phyloP scores from a whole-genome alignment of 2,888 invertebrate genomes.

The Mesorhabditis belari region DNA sequence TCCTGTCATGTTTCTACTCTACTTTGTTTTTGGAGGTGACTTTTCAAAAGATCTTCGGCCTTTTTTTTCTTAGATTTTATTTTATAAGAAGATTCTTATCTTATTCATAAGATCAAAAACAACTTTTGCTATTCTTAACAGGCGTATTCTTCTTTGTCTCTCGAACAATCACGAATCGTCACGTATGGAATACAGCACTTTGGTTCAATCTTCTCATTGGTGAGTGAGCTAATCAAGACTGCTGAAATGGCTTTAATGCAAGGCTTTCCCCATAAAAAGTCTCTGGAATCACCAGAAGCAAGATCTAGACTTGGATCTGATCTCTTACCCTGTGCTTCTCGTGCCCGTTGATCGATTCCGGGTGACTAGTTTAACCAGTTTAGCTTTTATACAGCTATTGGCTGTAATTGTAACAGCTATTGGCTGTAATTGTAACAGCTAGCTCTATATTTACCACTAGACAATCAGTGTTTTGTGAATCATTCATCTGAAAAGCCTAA shows the following conservation, averaged over 20 bases:
- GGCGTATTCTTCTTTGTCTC: constrained; percentile 57
- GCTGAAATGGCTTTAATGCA: not conserved
- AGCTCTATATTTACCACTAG: no score
- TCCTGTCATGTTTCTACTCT: constrained; percentile 74
- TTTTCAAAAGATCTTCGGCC: constrained; percentile 35
- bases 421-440: no score
- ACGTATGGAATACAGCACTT: constrained; percentile 72
- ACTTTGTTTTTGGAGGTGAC: constrained; percentile 67
- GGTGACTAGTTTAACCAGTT: no score
- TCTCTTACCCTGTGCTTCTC: no score
- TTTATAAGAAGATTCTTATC: not conserved
- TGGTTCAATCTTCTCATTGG: constrained; percentile 76
- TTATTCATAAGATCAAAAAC: not conserved
- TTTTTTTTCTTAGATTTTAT: not conserved
- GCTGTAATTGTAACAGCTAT: no score
- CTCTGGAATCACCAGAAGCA: no score
- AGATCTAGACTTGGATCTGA: no score
- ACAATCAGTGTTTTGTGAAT: no score
- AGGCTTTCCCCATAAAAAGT: no score
- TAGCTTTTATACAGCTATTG: no score
- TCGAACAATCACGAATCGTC: constrained; percentile 53
- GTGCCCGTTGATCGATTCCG: not conserved
- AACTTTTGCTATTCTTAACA: constrained; percentile 6
- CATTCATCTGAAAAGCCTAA: no score
- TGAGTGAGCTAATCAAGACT: constrained; percentile 5